Conservation (phyloP, 2,113 vertebrate species). For the Podilymbus podiceps region DNA sequence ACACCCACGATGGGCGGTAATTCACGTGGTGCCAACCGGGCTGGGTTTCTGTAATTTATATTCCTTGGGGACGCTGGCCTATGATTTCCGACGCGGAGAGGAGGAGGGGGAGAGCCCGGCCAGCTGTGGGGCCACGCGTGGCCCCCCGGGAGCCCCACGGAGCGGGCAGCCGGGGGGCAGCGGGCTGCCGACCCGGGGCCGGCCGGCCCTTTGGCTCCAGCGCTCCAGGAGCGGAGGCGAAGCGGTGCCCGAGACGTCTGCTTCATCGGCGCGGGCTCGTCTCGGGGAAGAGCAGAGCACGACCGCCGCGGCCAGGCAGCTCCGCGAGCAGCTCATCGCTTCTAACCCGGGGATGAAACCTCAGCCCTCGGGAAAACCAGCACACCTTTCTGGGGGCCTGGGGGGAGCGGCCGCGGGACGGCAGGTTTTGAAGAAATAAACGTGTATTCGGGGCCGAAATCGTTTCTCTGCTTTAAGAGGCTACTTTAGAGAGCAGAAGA, state of each 20-base stretch:
- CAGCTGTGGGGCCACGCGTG: not conserved
- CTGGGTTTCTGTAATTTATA: not conserved
- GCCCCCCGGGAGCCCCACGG: no score
- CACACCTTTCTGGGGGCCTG: not conserved
- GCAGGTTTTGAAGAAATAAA: not conserved
- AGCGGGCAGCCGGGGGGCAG: no score
- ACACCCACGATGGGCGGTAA: not conserved
- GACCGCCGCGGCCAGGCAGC: not conserved
- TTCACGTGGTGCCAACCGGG: not conserved
- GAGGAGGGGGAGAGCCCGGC: not conserved
- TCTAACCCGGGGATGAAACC: not conserved
- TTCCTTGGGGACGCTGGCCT: not conserved
- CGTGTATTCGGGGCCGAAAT: not conserved
- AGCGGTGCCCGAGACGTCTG: no score
- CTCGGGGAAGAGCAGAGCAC: not conserved
- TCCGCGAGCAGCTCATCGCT: not conserved
- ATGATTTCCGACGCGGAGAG: not conserved
- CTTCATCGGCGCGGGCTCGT: accelerated
- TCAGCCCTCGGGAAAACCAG: not conserved
- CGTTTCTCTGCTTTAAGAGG: not conserved
- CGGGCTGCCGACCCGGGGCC: no score
- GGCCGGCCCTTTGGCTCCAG: no score
- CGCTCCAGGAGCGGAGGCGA: no score
- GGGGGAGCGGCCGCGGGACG: not conserved
- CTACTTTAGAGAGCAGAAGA: not conserved